Percentiles rank a stretch among this genome's conserved stretches.
phyloP scores from a whole-genome alignment of 2,113 vertebrate species.

The Limanda limanda region DNA sequence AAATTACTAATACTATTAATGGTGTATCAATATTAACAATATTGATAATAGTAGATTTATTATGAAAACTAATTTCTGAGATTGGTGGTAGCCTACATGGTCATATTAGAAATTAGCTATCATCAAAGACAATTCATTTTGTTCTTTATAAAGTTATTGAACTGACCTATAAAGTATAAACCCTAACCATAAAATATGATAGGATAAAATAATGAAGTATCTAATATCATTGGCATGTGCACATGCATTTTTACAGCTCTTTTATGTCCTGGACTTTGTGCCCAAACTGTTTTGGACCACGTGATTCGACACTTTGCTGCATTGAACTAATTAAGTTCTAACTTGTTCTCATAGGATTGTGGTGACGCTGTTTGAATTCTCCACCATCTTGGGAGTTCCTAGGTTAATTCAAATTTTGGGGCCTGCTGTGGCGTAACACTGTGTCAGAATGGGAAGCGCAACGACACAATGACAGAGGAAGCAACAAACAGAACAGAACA shows the following conservation, averaged over 20 bases:
- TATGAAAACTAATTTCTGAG: neutral
- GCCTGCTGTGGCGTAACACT: conserved; percentile 62
- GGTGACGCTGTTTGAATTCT: too few relatives aligned
- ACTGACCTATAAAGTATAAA: neutral
- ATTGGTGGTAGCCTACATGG: neutral
- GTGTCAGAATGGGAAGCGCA: conserved; percentile 50
- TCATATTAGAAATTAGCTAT: neutral
- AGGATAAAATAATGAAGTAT: too few relatives aligned
- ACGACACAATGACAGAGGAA: conserved; percentile 70
- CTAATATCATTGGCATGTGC: neutral
- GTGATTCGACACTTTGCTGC: neutral
- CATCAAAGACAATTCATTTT: neutral
- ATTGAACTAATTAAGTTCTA: too few relatives aligned
- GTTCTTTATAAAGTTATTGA: neutral
- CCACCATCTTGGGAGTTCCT: neutral
- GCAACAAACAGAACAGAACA: conserved; percentile 71
- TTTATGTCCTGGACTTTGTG: too few relatives aligned
- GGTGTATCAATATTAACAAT: too few relatives aligned
- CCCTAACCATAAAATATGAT: too few relatives aligned
- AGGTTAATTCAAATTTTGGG: conserved; percentile 25
- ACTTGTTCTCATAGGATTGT: too few relatives aligned
- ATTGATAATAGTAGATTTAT: too few relatives aligned
- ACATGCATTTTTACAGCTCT: too few relatives aligned
- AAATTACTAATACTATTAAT: too few relatives aligned
- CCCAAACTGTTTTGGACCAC: too few relatives aligned